Conservation (phyloP, 2,113 vertebrate species). For the Panthera leo region DNA sequence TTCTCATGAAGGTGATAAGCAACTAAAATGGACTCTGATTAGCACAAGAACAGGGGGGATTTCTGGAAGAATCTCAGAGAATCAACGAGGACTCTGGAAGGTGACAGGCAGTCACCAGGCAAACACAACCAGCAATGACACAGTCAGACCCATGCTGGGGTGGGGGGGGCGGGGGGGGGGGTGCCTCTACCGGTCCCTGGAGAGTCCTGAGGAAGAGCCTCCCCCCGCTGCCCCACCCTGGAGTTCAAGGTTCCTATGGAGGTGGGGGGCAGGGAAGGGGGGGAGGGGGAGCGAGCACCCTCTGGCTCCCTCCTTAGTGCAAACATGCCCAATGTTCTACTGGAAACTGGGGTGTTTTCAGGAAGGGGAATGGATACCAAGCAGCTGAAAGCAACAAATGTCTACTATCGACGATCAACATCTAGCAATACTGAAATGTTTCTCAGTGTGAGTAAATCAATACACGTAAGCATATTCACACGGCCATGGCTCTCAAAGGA, state of each 20-base stretch:
- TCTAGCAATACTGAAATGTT: not conserved
- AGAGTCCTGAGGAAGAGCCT: no score
- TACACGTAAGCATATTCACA: not conserved
- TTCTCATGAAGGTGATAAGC: not conserved
- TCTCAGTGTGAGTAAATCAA: not conserved
- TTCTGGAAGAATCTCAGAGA: not conserved
- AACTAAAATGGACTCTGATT: not conserved
- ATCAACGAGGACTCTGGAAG: not conserved
- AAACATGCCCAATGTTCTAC: not conserved
- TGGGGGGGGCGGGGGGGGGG: not conserved
- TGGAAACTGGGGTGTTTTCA: not conserved
- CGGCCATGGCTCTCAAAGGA: not conserved
- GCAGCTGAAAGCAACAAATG: not conserved
- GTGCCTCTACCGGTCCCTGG: not conserved
- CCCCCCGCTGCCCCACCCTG: accelerated
- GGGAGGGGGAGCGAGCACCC: no score
- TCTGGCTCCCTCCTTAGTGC: not conserved
- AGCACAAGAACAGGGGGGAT: not conserved
- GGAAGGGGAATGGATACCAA: not conserved
- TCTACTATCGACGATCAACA: not conserved
- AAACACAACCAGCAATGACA: not conserved
- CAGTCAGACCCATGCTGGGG: no score
- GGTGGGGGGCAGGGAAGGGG: not conserved
- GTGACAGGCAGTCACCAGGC: not conserved
- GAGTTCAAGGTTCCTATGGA: not conserved